Base-by-base conservation (phyloP, 1,140 invertebrate genomes). In the Paracyclopina nana region DNA sequence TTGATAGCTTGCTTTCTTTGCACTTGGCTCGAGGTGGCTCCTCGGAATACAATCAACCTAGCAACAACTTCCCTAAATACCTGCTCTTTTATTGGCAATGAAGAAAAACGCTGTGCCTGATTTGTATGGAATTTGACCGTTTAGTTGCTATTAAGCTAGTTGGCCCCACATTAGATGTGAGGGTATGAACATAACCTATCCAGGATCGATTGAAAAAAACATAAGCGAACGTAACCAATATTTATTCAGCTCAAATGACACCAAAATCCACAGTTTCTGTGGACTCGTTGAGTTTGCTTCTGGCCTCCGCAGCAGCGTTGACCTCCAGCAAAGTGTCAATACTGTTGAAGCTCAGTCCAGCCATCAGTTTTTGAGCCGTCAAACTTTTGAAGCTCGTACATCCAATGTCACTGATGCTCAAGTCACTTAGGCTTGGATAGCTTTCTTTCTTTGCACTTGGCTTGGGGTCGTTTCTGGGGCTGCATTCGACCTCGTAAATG, bases 321-420 rank as follows among this genome's bases (percentile, higher is more conserved):
- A 60, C 59, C 31, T 60, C 59, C 11, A 58, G 46, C 14, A 60
- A 38, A 25, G 59, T 60, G 34, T 60, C 59, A 8, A 60, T 56
- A 38, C 59, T 60, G 45, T 57, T 58, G n/a, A 58, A 42, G 50
- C 58, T 59, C 9, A 55, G 48, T 18, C 59, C 59, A 25, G 51
- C 41, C 42, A 60, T 52, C 8, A 60, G 53, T 54, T 59, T 60
- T 26, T 58, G 57, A 11, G 59, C 59, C 22, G 59, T 54, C 24
- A 60, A 26, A 28, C 58, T 60, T 18, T 55, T 57, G 31, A 59
- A 60, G n/a, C 55, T 55, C 4, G 16, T 12, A 11, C 26, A 16
- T n/a, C 11, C 38, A 29, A 42, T 30, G 29, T 50, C 31, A 14
- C 22, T 34, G 14, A 53, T 34, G 14, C 18, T 24, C 22, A 46